phyloP scores from a whole-genome alignment of 2,797 vertebrate genomes.

The Heliangelus exortis region DNA sequence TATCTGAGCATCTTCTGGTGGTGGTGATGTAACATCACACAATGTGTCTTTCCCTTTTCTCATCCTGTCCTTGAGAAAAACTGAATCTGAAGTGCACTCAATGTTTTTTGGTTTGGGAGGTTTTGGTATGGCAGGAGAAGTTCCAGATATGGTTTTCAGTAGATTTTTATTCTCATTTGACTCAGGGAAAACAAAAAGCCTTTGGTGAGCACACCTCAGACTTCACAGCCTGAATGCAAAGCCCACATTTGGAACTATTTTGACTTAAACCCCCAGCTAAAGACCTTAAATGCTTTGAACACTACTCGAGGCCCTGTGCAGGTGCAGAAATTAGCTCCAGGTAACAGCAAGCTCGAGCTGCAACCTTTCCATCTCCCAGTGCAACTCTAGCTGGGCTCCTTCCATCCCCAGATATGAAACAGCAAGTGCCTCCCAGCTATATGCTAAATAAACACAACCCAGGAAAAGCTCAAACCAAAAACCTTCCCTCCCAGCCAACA shows the following conservation, averaged over 20 bases:
- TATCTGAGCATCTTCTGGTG: not conserved
- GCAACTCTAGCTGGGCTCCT: not conserved
- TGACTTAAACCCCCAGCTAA: not conserved
- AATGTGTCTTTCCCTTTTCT: not conserved
- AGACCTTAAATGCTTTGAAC: not conserved
- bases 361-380: not conserved
- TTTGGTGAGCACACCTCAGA: not conserved
- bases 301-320: not conserved
- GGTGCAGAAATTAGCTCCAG: constrained; percentile 41
- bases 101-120: not conserved
- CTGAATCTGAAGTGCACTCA: not conserved
- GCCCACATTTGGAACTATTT: not conserved
- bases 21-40: not conserved
- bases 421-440: constrained; percentile 54
- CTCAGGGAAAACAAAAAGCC: not conserved
- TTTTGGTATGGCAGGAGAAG: not conserved
- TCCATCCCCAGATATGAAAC: constrained; percentile 33
- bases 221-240: not conserved
- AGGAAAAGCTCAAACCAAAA: constrained; percentile 62
- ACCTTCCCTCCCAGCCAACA: constrained; percentile 45
- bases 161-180: not conserved
- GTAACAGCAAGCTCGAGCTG: not conserved
- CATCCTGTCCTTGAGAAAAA: not conserved
- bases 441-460: constrained; percentile 53
- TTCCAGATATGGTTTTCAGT: not conserved